phyloP scores from a whole-genome alignment of 2,888 invertebrate species.

The Acleris literana region DNA sequence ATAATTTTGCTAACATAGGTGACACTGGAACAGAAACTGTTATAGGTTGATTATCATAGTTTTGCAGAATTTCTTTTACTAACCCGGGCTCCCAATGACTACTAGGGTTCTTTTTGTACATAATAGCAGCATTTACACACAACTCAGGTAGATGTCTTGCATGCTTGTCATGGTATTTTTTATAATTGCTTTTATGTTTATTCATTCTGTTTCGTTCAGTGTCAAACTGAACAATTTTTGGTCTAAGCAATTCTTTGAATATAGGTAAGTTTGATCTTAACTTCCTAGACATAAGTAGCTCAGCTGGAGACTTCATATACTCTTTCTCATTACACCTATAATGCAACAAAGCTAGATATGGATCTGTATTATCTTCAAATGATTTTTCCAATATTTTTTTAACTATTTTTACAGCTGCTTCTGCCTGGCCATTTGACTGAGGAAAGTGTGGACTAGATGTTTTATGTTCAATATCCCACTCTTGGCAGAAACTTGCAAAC shows the following conservation, averaged over 20 bases:
- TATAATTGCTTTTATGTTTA: background rate
- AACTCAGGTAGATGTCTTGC: no score
- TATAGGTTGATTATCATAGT: constrained; percentile 77
- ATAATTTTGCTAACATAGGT: background rate
- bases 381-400: background rate
- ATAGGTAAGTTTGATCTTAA: constrained; percentile 15
- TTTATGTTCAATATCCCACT: no score
- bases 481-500: background rate
- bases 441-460: background rate
- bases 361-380: background rate
- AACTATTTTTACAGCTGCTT: background rate
- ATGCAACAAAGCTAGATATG: background rate
- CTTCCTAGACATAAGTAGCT: constrained; percentile 15
- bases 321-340: background rate
- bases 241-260: background rate
- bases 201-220: background rate
- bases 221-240: background rate
- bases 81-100: no score
- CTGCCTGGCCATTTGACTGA: background rate
- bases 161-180: no score
- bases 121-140: no score
- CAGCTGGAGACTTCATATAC: constrained; percentile 6
- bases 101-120: no score
- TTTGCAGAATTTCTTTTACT: background rate
- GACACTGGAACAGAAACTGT: constrained; percentile 1